Evolutionary conservation across 2,888 invertebrate species (phyloP), one percentile per base, ranked within the genome.

Genomic region (Cyclophora albipunctata): DNA sequence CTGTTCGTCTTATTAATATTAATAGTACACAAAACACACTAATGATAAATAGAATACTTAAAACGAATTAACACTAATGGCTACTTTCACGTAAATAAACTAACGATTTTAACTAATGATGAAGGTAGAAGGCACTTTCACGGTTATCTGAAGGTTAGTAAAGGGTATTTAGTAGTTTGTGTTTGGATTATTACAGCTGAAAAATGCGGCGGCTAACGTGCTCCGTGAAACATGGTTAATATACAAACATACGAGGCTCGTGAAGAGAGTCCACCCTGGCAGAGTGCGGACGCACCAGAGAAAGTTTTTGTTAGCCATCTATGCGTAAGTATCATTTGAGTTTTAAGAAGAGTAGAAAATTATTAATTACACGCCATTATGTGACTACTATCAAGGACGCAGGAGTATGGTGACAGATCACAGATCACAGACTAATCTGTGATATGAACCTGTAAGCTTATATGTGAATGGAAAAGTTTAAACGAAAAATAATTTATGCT

Each of bases 161-260:
- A 35, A 37, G 5, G 6, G 7, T 20, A 20, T 41, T 34, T 7
- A 42, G 47, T 34, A 5, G 34, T 43, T 43, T 43, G 43, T 20
- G n/a, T 47, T 56, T n/a, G 49, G 59, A 62, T 58, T 48, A 66
- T 85, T 87, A 61, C 92, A 99, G 98, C 92, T 99, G 90, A 99
- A 99, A 93, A 99, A 99, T 90, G 97, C 98, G 66, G 99, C 99
- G 64, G 99, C 99, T 60, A 99, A 99, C 90, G 99, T 99, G 68
- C 92, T 99, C 67, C 92, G 99, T 69, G 99, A 99, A 91, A 99
- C 99, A 69, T 99, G 99, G 99, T 93, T 99, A 80, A 99, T 99
- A 84, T 99, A 99, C 91, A 99, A 99, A 90, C 97, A 99, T 88
- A 99, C 99, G 73, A 95, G 98, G 83, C 93, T 99, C 74, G 98